Conservation (phyloP, 2,113 vertebrate species). For the Martes martes region DNA sequence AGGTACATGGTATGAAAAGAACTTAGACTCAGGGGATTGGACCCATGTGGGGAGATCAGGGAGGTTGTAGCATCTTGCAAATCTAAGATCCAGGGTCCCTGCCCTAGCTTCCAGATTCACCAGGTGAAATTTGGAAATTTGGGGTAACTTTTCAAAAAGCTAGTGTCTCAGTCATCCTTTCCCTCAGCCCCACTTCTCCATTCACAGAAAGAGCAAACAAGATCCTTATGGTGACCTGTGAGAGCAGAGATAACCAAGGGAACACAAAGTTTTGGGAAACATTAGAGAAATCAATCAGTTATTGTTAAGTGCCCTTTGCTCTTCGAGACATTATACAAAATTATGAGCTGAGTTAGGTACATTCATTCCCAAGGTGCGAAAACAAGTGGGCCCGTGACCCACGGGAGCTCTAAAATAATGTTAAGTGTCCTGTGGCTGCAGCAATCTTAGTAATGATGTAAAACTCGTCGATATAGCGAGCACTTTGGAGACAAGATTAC, state of each 20-base stretch:
- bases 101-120: neutral
- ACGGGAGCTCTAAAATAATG: neutral
- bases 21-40: neutral
- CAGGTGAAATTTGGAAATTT: neutral
- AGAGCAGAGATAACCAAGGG: neutral
- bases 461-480: neutral
- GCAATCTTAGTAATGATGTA: neutral
- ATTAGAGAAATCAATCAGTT: neutral
- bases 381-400: neutral
- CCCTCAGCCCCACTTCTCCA: neutral
- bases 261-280: neutral
- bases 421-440: neutral
- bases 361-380: neutral
- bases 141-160: neutral
- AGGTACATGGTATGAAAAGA: neutral
- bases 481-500: neutral
- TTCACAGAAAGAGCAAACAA: neutral
- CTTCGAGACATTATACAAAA: neutral
- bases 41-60: neutral
- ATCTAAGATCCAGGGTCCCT: neutral
- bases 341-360: neutral
- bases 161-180: neutral
- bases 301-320: neutral
- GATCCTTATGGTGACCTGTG: neutral
- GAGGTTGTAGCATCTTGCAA: neutral